Base-by-base conservation (phyloP, 2,113 vertebrate genomes). In the Neopipo cinnamomea region DNA sequence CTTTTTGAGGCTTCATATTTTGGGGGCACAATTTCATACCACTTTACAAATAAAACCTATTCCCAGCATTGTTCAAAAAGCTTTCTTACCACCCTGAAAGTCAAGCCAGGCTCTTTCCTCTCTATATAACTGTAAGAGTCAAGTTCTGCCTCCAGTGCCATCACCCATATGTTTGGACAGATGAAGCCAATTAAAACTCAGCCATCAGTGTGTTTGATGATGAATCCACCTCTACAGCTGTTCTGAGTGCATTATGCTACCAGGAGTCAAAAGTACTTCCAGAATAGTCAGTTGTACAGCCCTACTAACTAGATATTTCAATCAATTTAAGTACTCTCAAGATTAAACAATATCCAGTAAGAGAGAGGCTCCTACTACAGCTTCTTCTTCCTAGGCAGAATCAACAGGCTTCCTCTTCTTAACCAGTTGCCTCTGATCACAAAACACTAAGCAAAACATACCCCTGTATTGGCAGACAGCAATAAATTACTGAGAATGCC, bases 181-280 rank as follows among this genome's bases (percentile, higher is more conserved):
- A 92, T 72, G 89, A 93, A 88, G 74, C 28, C 50, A 76, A 82
- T 87, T 91, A 91, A 59, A 97, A 75, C 44, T 63, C 62, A 66
- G 50, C 24, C 42, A 63, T 44, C 63, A 21, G 24, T 13, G 24
- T 31, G 46, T 79, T 50, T 89, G 71, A 94, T 85, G 63, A 59
- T 83, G 81, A 89, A 89, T 30, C 33, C 28, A 88, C 42, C 78
- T 83, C 78, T 70, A 72, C 78, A 96, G 88, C 82, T 96, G 78
- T 66, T 91, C 21, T 12, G 33, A 62, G 53, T 83, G 85, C 88
- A 76, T 73, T 91, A 84, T 8, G 4, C 44, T 56, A 79, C 37
- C 10, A 65, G 44, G 19, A 89, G 52, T 68, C 61, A 61, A 46
- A 94, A 89, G 56, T 75, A 88, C 56, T 91, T 91, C 81, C 88